A percentile compares a stretch with the other conserved stretches of the same genome.
phyloP scores from a whole-genome alignment of 2,797 vertebrate genomes.

The Pseudochromis fuscus region DNA sequence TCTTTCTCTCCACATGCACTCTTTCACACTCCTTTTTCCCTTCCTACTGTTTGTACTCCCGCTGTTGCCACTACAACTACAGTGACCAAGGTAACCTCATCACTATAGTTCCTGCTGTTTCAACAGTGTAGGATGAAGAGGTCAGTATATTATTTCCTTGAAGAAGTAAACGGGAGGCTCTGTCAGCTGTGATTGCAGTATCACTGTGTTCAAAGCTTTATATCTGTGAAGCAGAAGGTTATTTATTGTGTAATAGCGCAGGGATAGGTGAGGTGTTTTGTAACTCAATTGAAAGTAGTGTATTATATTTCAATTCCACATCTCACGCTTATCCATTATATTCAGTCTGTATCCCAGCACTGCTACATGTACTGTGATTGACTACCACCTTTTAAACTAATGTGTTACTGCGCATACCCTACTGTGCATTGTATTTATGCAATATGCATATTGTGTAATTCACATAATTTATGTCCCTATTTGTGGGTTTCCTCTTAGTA shows the following conservation, averaged over 20 bases:
- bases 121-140: constrained; percentile 52
- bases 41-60: constrained; percentile 50
- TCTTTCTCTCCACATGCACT: constrained; percentile 25
- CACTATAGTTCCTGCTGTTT: constrained; percentile 43
- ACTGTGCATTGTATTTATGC: constrained; percentile 64
- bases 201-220: constrained; percentile 49
- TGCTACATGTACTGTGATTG: constrained; percentile 58
- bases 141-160: constrained; percentile 65
- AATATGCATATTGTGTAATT: constrained; percentile 58
- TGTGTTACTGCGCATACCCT: constrained; percentile 41
- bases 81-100: constrained; percentile 79
- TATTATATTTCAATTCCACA: constrained; percentile 65
- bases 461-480: constrained; percentile 61
- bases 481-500: constrained; percentile 56
- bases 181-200: constrained; percentile 48
- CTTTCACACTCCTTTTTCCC: constrained; percentile 51
- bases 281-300: constrained; percentile 64
- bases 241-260: constrained; percentile 66
- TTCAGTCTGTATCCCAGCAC: constrained; percentile 46
- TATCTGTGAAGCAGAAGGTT: constrained; percentile 41
- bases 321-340: constrained; percentile 61
- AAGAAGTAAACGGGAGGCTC: constrained; percentile 57
- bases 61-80: constrained; percentile 45
- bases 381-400: constrained; percentile 72
- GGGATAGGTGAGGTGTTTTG: constrained; percentile 57